Base-by-base conservation (phyloP, 2,113 vertebrate species). In the Mus musculus region DNA sequence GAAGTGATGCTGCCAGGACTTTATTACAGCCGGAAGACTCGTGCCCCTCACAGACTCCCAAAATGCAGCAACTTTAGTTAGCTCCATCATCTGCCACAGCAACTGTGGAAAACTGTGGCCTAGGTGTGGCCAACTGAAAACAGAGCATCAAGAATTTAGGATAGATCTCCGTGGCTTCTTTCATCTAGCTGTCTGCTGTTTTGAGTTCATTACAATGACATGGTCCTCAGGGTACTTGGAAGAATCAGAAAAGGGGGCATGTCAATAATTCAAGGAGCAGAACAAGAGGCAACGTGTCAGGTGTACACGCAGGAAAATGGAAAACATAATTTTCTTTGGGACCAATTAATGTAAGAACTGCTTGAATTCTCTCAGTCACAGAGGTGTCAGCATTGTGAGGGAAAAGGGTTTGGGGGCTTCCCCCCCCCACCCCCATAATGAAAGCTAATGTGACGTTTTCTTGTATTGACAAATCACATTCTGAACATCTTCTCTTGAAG, bases 241-340 rank as follows among this genome's bases (percentile, higher is more conserved):
- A 87, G 91, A 93, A 97, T 92, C 22, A 97, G 96, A 95, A 97
- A 96, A 90, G 80, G 96, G 39, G 95, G 96, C 97, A 67, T 96
- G 98, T 91, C 7, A 94, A 97, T 97, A 97, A 98, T 98, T 98
- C 96, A 98, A 95, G 89, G 98, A 94, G 67, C 97, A 95, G 97
- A 81, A 98, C 96, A 95, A 75, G 94, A 98, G 95, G 36, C n/a
- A 89, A 97, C 94, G 81, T 65, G 30, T 91, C 98, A 95, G 93
- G 98, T 96, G 78, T 87, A 95, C 49, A 67, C 77, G 88, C 65
- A 96, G 63, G 39, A 96, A 98, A 97, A 96, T 77, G 42, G 67
- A 98, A 97, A 90, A 96, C 80, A 91, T 98, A 97, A 98, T 97
- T 98, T 98, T 98, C 98, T 98, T 94, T 94, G 98, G 97, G 98